phyloP scores from a whole-genome alignment of 1,140 invertebrate species.

The Drosophila elegans region DNA sequence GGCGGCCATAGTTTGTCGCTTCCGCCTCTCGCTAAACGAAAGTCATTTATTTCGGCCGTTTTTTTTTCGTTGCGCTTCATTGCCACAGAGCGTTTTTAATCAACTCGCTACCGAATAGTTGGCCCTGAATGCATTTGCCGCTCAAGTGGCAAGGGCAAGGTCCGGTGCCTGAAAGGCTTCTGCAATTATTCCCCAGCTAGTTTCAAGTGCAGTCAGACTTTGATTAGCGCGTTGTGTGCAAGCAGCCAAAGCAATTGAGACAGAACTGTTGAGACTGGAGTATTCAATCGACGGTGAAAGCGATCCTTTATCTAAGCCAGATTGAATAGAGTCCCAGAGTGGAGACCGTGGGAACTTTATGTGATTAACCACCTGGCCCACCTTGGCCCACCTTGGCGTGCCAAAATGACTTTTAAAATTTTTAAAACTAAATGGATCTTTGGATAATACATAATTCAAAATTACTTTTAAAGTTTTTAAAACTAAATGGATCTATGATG shows the following conservation, averaged over 20 bases:
- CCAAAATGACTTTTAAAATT: no score
- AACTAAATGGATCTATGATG: no score
- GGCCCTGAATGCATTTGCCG: conserved; percentile 40
- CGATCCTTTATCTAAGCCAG: conserved; percentile 10
- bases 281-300: conserved; percentile 15
- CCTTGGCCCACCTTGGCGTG: no score
- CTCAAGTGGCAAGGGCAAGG: conserved; percentile 59
- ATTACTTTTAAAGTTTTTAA: no score
- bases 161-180: conserved; percentile 45
- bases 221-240: conserved; percentile 56
- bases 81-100: conserved; percentile 73
- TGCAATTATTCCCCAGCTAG: conserved; percentile 16
- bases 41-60: conserved; percentile 70
- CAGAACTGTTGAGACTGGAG: conserved; percentile 18
- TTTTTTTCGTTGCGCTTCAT: conserved; percentile 58
- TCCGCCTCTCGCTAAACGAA: conserved; percentile 61
- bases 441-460: no score
- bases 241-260: conserved; percentile 50
- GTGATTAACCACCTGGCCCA: no score
- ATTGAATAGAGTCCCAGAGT: background rate
- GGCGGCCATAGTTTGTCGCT: conserved; percentile 60
- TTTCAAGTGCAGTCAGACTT: conserved; percentile 63
- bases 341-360: background rate
- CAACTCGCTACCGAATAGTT: conserved; percentile 67
- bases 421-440: no score